Evolutionary conservation across 2,888 invertebrate genomes (phyloP).

Genomic region (Drosophila lutescens): DNA sequence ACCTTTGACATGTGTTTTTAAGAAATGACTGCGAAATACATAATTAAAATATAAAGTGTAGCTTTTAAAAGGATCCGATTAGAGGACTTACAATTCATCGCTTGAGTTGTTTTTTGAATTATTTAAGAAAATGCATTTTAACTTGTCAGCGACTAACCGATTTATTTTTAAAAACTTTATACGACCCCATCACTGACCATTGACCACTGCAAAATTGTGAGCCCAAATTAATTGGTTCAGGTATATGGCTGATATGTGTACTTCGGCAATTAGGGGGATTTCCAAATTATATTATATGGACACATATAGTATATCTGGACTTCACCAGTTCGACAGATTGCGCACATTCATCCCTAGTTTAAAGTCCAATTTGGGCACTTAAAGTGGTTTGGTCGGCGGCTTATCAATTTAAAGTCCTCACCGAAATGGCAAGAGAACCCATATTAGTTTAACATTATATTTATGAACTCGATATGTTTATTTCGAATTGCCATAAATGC

Average conservation of each 20-base stretch:
- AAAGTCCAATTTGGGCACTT: slow-evolving; percentile 35
- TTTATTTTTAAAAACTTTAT: not conserved
- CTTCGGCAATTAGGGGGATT: slow-evolving; percentile 12
- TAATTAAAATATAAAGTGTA: too few relatives aligned
- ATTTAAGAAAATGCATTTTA: too few relatives aligned
- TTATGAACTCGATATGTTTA: not conserved
- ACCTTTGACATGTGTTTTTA: not conserved
- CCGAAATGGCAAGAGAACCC: slow-evolving; percentile 5
- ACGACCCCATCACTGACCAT: not conserved
- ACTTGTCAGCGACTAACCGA: not conserved
- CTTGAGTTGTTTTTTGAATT: too few relatives aligned
- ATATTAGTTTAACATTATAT: not conserved
- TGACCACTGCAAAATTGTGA: slow-evolving; percentile 1
- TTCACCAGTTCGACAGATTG: not conserved
- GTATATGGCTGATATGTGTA: slow-evolving; percentile 13
- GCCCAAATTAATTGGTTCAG: not conserved
- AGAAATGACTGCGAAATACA: too few relatives aligned
- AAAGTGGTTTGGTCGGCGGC: slow-evolving; percentile 1
- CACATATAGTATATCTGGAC: slow-evolving; percentile 2
- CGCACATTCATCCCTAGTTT: slow-evolving; percentile 17
- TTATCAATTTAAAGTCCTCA: slow-evolving; percentile 15
- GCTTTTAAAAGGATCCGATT: too few relatives aligned
- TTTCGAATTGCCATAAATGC: not conserved
- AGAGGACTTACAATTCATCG: too few relatives aligned
- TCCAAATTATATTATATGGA: not conserved